A percentile compares a stretch with the other conserved stretches of the same genome.
These are phyloP conservation scores for Oreochromis niloticus DNA, from an alignment of 2,113 vertebrate species.

Conservation along the genomic window DNA sequence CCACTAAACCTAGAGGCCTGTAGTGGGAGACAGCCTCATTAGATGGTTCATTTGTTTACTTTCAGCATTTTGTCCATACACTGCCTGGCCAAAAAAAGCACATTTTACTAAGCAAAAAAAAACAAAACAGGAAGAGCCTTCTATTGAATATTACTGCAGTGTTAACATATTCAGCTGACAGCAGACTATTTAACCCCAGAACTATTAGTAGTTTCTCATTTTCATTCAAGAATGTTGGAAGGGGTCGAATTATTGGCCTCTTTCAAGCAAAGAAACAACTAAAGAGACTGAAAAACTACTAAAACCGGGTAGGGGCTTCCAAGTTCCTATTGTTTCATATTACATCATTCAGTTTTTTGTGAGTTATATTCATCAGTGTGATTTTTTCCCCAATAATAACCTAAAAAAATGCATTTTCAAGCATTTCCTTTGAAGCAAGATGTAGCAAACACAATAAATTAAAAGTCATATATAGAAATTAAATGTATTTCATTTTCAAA, in stretches of 20 bases:
- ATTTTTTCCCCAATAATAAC: not conserved
- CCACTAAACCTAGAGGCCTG: not conserved
- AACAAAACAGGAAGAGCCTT: not conserved
- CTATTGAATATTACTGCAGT: not conserved
- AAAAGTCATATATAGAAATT: not conserved
- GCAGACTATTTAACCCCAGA: not conserved
- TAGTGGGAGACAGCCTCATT: not conserved
- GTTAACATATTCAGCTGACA: not conserved
- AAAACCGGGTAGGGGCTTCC: not conserved
- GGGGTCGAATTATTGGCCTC: not conserved
- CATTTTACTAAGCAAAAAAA: fast-evolving
- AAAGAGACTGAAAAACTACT: not conserved
- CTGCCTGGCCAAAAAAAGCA: not conserved
- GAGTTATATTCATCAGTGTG: not conserved
- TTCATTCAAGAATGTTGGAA: not conserved
- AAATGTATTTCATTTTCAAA: not conserved
- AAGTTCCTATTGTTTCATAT: not conserved
- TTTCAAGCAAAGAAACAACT: not conserved
- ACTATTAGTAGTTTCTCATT: not conserved
- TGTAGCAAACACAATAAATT: not conserved
- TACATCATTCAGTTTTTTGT: not conserved
- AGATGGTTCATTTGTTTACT: not conserved
- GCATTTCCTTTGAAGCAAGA: not conserved
- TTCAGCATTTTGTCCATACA: not conserved
- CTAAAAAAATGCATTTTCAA: not conserved